Evolutionary conservation across 2,113 vertebrate genomes (phyloP).

Genomic region (Vicugna pacos): DNA sequence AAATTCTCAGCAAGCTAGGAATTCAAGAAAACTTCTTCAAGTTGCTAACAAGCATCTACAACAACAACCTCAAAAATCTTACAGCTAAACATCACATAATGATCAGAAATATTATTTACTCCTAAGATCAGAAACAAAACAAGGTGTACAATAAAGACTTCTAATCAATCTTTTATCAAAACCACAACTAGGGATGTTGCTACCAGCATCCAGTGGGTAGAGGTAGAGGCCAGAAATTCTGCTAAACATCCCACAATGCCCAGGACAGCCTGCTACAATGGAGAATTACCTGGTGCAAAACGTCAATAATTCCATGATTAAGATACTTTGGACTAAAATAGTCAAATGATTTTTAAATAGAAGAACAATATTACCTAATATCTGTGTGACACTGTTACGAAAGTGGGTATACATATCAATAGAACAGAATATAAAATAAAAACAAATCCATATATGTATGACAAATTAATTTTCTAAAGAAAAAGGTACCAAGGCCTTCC

Average conservation of each 20-base stretch:
- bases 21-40: neutral
- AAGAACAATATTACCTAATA: neutral
- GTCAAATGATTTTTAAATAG: neutral
- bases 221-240: neutral
- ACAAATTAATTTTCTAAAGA: neutral
- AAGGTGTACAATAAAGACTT: neutral
- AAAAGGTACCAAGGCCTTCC: neutral
- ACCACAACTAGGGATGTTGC: neutral
- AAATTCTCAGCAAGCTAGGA: neutral
- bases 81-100: neutral
- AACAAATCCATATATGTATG: neutral
- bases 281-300: neutral
- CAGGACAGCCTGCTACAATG: neutral
- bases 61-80: neutral
- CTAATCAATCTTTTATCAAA: neutral
- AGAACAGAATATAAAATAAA: neutral
- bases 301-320: neutral
- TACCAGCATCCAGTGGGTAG: neutral
- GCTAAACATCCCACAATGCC: neutral
- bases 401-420: neutral
- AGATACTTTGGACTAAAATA: neutral
- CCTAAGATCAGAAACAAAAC: neutral
- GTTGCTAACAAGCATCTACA: neutral
- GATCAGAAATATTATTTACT: neutral
- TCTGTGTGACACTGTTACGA: neutral